Percentiles rank a stretch among this genome's conserved stretches.
phyloP scores from a whole-genome alignment of 2,113 vertebrate genomes.

The Lates calcarifer region DNA sequence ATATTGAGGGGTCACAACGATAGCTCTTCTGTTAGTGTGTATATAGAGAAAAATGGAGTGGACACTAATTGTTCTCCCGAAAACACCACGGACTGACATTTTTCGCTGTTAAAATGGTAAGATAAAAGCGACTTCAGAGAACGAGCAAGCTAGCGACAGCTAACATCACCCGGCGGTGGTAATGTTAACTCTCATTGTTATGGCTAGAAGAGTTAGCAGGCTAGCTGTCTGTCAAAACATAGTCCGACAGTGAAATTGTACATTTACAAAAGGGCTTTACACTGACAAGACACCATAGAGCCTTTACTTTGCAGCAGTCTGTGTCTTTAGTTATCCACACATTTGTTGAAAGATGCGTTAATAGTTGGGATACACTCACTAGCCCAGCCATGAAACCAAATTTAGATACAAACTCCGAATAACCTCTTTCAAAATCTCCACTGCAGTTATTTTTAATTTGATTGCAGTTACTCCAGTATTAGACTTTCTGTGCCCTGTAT shows the following conservation, averaged over 20 bases:
- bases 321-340: neutral
- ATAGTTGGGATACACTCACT: neutral
- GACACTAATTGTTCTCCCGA: neutral
- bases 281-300: neutral
- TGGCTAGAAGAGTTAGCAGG: slow-evolving; percentile 31
- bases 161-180: slow-evolving; percentile 33
- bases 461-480: neutral
- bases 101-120: slow-evolving; percentile 59
- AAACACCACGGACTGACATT: neutral
- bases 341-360: neutral
- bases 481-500: fast-evolving
- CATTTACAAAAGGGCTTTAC: neutral
- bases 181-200: slow-evolving; percentile 66
- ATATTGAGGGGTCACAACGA: neutral
- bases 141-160: slow-evolving; percentile 49
- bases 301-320: neutral
- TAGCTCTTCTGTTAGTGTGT: neutral
- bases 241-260: neutral
- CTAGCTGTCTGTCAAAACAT: slow-evolving; percentile 45
- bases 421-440: neutral
- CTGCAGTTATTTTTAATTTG: neutral
- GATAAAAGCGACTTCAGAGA: slow-evolving; percentile 35
- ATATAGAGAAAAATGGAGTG: neutral
- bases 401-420: neutral
- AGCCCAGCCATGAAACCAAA: neutral